Conservation (phyloP, 2,113 vertebrate species). For the Myocastor coypus region DNA sequence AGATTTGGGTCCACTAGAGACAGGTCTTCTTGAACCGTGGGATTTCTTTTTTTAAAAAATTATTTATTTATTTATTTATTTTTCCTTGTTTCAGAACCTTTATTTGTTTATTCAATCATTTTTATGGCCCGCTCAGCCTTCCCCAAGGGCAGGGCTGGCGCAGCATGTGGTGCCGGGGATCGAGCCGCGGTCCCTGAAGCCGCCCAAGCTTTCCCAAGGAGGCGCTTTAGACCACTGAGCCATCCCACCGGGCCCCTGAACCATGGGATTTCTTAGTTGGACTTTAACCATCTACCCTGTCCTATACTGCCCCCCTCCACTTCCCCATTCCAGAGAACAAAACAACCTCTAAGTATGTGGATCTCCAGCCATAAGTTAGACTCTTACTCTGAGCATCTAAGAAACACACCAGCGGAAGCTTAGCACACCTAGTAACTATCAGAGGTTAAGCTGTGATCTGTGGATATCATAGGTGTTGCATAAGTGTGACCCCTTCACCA, state of each 20-base stretch:
- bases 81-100: too few species aligned
- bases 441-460: background rate
- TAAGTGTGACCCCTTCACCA: background rate
- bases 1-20: background rate
- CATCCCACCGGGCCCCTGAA: background rate
- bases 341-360: background rate
- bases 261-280: background rate
- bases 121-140: too few species aligned
- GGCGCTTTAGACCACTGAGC: too few species aligned
- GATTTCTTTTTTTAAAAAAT: too few species aligned
- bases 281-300: background rate
- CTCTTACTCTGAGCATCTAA: background rate
- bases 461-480: background rate
- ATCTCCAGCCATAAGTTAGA: background rate
- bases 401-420: background rate
- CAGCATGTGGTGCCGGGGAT: too few species aligned
- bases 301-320: background rate
- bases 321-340: background rate
- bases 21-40: background rate
- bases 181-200: too few species aligned
- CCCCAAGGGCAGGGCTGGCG: too few species aligned
- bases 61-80: too few species aligned
- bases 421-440: background rate
- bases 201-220: too few species aligned
- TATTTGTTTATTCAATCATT: too few species aligned